phyloP scores from a whole-genome alignment of 2,888 invertebrate genomes.

The Oxycera nigricornis region DNA sequence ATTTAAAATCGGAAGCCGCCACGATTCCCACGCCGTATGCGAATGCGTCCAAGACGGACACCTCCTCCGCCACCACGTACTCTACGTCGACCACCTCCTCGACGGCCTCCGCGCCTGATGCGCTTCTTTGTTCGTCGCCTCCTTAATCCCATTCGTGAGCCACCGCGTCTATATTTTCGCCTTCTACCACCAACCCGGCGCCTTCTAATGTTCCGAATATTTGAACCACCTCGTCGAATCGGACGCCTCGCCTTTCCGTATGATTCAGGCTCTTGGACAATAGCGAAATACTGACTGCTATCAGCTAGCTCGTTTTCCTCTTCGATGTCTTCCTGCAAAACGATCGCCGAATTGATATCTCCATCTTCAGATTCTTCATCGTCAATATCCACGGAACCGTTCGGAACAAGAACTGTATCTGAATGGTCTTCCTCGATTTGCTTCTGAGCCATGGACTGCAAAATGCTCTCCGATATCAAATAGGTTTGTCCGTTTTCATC shows the following conservation, averaged over 20 bases:
- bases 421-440: neutral
- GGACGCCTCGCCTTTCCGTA: neutral
- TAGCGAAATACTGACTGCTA: slow-evolving; percentile 6
- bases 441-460: slow-evolving; percentile 26
- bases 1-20: neutral
- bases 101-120: slow-evolving; percentile 14
- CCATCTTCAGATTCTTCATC: slow-evolving; percentile 19
- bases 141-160: neutral
- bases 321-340: neutral
- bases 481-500: slow-evolving; percentile 29
- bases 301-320: neutral
- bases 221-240: neutral
- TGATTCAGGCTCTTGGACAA: slow-evolving; percentile 12
- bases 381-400: neutral
- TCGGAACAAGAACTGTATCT: slow-evolving; percentile 11
- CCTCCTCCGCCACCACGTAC: neutral
- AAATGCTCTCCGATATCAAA: slow-evolving; percentile 25
- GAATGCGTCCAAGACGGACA: slow-evolving; percentile 7
- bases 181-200: slow-evolving; percentile 21
- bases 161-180: neutral
- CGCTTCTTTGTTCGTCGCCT: slow-evolving; percentile 19
- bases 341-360: slow-evolving; percentile 7
- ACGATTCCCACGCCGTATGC: neutral
- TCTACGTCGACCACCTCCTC: neutral
- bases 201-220: neutral